Percentiles rank a stretch among this genome's conserved stretches.
Conservation (phyloP, 1,140 invertebrate genomes). For the Hestina assimilis region DNA sequence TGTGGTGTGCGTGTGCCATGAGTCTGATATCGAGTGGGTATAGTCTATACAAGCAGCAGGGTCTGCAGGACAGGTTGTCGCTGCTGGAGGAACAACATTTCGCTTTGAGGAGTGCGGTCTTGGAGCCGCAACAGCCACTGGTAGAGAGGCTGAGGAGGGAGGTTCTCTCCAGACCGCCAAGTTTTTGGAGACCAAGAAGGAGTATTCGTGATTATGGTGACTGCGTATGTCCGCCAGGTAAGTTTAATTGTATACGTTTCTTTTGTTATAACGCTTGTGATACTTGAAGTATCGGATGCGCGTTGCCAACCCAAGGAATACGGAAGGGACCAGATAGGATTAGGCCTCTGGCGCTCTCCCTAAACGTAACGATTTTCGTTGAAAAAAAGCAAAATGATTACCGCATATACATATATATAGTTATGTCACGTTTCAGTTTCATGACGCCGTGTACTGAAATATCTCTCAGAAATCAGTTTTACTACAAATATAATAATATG, state of each 20-base stretch:
- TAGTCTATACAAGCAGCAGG: constrained; percentile 61
- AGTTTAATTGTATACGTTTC: neutral
- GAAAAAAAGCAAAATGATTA: too few species aligned
- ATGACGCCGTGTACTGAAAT: too few species aligned
- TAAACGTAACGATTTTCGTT: too few species aligned
- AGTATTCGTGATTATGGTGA: constrained; percentile 65
- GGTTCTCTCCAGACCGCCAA: constrained; percentile 41
- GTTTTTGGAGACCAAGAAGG: constrained; percentile 47
- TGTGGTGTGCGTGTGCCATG: constrained; percentile 75
- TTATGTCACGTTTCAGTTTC: too few species aligned
- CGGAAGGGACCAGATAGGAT: too few species aligned
- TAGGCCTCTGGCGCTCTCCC: too few species aligned
- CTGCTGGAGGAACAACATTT: constrained; percentile 66
- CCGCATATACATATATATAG: too few species aligned
- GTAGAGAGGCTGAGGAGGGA: constrained; percentile 58
- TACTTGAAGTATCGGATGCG: too few species aligned
- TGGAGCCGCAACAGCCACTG: constrained; percentile 68
- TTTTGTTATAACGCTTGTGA: too few species aligned
- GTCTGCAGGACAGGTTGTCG: constrained; percentile 50
- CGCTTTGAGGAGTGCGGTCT: constrained; percentile 60
- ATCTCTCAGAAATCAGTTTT: too few species aligned
- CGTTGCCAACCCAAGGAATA: too few species aligned
- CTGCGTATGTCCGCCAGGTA: constrained; percentile 68
- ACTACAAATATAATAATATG: too few species aligned
- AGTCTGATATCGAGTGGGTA: constrained; percentile 70